These are phyloP conservation scores for Nasonia giraulti DNA, from an alignment of 1,140 invertebrate genomes.

Conservation along the genomic window DNA sequence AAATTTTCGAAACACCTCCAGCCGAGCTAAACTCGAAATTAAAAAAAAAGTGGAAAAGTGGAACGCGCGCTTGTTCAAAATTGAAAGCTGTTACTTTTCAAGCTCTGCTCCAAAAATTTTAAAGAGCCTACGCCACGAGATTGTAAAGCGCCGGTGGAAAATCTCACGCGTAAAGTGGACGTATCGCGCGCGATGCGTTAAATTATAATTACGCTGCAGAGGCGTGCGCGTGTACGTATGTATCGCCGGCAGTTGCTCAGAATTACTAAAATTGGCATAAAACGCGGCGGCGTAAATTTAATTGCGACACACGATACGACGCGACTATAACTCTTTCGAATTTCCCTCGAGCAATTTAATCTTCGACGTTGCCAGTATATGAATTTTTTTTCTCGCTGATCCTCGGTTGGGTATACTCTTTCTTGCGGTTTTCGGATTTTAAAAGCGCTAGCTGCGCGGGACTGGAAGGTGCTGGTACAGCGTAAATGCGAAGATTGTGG, in stretches of 20 bases:
- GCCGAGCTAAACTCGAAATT: too few relatives aligned
- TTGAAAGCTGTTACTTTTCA: too few relatives aligned
- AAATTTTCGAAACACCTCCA: background rate
- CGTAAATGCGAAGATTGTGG: background rate
- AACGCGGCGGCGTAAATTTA: background rate
- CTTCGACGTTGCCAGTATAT: background rate
- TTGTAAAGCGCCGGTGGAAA: background rate
- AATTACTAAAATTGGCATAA: constrained; percentile 24
- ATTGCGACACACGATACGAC: background rate
- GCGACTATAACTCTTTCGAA: background rate
- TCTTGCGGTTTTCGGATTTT: background rate
- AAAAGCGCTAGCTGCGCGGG: background rate
- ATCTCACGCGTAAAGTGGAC: background rate
- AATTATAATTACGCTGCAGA: constrained; percentile 8
- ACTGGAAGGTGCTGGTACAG: background rate
- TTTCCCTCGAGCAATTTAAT: constrained; percentile 17
- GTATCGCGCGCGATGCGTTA: background rate
- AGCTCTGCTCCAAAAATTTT: background rate
- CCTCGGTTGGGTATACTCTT: background rate
- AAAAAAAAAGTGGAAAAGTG: too few relatives aligned
- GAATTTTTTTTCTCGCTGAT: background rate
- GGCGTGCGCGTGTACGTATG: too few relatives aligned
- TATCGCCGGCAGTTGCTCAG: background rate
- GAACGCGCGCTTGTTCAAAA: too few relatives aligned
- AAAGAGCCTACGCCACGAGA: background rate